These are phyloP conservation scores for Lordiphosa collinella DNA, from an alignment of 1,140 invertebrate genomes.

Conservation along the genomic window DNA sequence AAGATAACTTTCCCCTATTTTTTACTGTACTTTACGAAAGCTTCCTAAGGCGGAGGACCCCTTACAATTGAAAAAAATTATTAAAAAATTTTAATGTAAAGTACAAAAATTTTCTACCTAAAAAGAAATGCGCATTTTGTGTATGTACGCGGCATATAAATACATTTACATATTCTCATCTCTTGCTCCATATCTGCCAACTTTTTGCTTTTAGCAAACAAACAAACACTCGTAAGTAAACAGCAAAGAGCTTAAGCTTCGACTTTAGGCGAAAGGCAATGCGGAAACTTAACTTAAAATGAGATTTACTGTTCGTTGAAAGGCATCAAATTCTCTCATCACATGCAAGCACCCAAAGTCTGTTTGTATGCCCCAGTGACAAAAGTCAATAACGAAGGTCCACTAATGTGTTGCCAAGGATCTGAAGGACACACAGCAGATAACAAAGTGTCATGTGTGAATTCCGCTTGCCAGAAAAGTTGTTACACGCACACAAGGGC, in stretches of 20 bases:
- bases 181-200: background rate
- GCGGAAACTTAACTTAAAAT: constrained; percentile 57
- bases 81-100: too few species aligned
- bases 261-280: constrained; percentile 28
- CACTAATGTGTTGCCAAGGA: constrained; percentile 14
- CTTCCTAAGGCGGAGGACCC: too few species aligned
- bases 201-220: constrained; percentile 1
- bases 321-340: constrained; percentile 8
- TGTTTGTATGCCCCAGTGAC: constrained; percentile 11
- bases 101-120: too few species aligned
- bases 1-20: too few species aligned
- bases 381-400: constrained; percentile 39
- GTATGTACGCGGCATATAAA: too few species aligned
- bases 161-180: too few species aligned
- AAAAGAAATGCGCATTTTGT: too few species aligned
- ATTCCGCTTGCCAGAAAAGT: background rate
- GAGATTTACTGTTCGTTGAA: constrained; percentile 32
- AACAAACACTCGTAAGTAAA: constrained; percentile 17
- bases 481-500: background rate
- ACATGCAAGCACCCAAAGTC: background rate
- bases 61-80: too few species aligned
- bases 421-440: constrained; percentile 5
- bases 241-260: constrained; percentile 28
- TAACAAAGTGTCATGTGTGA: constrained; percentile 9
- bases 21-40: too few species aligned